Conservation (phyloP, 1,140 invertebrate genomes). For the Archivesica marissinica region DNA sequence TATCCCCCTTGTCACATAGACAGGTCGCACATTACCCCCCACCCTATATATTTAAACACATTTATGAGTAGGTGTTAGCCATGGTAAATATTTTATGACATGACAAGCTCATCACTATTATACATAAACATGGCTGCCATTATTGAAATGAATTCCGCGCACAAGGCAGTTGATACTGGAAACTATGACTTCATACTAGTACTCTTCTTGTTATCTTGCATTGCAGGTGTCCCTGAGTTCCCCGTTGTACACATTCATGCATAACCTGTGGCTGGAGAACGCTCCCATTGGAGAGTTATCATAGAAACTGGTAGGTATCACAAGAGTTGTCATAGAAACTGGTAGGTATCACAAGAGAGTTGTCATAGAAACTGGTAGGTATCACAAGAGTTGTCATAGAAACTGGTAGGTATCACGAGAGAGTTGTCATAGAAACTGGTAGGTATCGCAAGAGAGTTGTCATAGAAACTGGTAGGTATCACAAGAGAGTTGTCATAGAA, state of each 20-base stretch:
- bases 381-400: too few species aligned
- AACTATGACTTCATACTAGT: neutral
- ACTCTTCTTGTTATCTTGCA: conserved; percentile 19
- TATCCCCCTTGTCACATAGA: too few species aligned
- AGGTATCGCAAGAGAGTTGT: too few species aligned
- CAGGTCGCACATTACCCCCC: neutral
- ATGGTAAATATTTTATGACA: neutral
- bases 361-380: too few species aligned
- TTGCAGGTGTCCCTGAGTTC: conserved; percentile 97
- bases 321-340: neutral
- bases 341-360: too few species aligned
- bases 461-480: too few species aligned
- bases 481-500: too few species aligned
- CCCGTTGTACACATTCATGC: conserved; percentile 96
- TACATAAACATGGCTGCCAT: neutral
- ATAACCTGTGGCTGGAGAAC: conserved; percentile 98
- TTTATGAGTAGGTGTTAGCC: neutral
- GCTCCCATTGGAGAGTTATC: conserved; percentile 98
- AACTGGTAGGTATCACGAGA: too few species aligned
- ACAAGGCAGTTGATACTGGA: neutral
- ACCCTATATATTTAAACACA: neutral
- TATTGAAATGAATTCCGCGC: neutral
- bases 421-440: too few species aligned
- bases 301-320: conserved; percentile 86
- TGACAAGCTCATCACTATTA: neutral